Base-by-base conservation (phyloP, 1,140 invertebrate species). In the Formica exsecta region DNA sequence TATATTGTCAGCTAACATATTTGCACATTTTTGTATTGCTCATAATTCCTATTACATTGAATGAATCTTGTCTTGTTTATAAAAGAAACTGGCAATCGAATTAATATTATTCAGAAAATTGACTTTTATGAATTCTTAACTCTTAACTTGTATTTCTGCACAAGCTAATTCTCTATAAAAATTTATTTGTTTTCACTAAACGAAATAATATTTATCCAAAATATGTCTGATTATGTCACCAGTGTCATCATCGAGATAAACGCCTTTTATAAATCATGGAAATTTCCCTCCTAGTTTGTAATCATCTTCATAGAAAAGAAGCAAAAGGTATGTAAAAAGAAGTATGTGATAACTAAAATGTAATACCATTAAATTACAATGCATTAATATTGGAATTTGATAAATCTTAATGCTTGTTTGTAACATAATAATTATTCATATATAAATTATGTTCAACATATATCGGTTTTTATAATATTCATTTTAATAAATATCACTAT, bases 401-500 rank as follows among this genome's bases (percentile, higher is more conserved):
- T 76, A 8, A 51, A 54, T 22, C 51, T 68, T 7, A 19, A 54
- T 80, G 32, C 48, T 51, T 19, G 48, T 51, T 9, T 44, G 7
- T 44, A 44, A 7, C 9, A 0, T 51, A 19, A 48, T 57, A 68
- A 7, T 57, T 87, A 57, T 41, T 73, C 84, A 91, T 91, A 66
- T 85, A 90, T 88, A 77, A 90, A 89, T 74, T 77, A 65, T 75
- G 85, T 64, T 75, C 84, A 80, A 59, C 86, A 61, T 86, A 25
- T 87, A 62, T 86, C 32, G 48, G 68, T 86, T 88, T 90, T 83
- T 88, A 87, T 62, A 68, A 87, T 83, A 80, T 90, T 90, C 88
- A 89, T 90, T 90, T 85, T 87, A 90, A 90, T 90, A 90, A 90
- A 90, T 89, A 90, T 89, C 85, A 70, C 70, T 90, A 87, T 80